Evolutionary conservation across 2,113 vertebrate genomes (phyloP).

Genomic region (Mobula birostris): DNA sequence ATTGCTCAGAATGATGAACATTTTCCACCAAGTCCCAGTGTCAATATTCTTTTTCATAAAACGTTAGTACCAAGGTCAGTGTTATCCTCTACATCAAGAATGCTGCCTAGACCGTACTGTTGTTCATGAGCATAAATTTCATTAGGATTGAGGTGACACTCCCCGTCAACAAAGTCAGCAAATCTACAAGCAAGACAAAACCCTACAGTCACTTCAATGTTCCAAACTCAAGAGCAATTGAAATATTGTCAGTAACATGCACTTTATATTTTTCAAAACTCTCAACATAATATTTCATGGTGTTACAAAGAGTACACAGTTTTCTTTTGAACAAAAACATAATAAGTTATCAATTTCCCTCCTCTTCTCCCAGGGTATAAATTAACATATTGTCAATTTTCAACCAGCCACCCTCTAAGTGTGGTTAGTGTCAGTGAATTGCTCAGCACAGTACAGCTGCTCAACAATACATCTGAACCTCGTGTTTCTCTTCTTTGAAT

Average conservation of each 20-base stretch:
- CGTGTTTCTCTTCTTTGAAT: not conserved
- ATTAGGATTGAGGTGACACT: conserved; percentile 67
- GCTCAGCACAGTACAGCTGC: not conserved
- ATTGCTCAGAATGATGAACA: not conserved
- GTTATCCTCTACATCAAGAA: conserved; percentile 63
- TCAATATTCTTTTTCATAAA: not conserved
- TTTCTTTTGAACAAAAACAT: not conserved
- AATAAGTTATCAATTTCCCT: not conserved
- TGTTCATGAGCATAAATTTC: conserved; percentile 77
- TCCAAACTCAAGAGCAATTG: not conserved
- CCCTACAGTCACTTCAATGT: not conserved
- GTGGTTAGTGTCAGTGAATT: not conserved
- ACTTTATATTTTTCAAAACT: not conserved
- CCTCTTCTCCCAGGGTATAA: not conserved
- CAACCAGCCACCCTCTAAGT: not conserved
- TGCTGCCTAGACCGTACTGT: conserved; percentile 71
- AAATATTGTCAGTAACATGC: not conserved
- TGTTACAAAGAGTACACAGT: not conserved
- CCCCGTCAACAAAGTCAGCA: conserved; percentile 85
- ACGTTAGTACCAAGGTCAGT: conserved; percentile 47
- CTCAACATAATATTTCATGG: not conserved
- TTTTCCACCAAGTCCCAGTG: not conserved
- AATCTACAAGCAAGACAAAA: conserved; percentile 62
- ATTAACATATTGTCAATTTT: not conserved
- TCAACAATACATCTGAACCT: too few species aligned